Conservation (phyloP, 30 jellyfish, hydroid and myxozoan genomes). For the Aurelia aurita complex sp. Pacific region DNA sequence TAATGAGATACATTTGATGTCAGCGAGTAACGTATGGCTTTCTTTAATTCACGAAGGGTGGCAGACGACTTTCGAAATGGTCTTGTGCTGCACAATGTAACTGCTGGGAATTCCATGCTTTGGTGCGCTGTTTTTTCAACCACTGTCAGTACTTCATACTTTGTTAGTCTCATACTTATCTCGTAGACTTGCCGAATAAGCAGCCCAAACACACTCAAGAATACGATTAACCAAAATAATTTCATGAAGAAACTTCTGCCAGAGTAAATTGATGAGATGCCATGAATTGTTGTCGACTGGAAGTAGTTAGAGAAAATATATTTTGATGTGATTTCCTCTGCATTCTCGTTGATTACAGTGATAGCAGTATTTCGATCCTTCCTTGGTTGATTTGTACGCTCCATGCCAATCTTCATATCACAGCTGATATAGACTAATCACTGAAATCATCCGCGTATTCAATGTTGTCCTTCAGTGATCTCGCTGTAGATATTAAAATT, state of each 20-base stretch:
- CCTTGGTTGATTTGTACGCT: no score
- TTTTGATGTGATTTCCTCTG: background rate
- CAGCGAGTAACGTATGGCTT: no score
- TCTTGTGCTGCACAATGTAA: background rate
- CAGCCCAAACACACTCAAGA: background rate
- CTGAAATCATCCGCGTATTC: no score
- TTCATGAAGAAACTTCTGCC: background rate
- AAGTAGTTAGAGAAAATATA: background rate
- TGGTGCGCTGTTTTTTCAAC: background rate
- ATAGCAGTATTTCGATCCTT: no score
- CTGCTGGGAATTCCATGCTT: background rate
- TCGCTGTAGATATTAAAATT: no score
- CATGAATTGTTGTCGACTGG: background rate
- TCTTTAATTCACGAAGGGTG: no score
- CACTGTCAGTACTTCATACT: background rate
- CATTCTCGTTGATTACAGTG: no score
- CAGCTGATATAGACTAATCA: no score
- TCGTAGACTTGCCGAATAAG: background rate
- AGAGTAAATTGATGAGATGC: background rate
- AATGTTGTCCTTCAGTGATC: no score
- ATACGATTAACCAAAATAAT: background rate
- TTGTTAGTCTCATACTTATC: background rate
- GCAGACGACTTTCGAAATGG: no score
- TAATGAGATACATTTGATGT: background rate
- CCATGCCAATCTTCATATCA: no score